Evolutionary conservation across 2,113 vertebrate species (phyloP).

Genomic region (Malurus elegans): DNA sequence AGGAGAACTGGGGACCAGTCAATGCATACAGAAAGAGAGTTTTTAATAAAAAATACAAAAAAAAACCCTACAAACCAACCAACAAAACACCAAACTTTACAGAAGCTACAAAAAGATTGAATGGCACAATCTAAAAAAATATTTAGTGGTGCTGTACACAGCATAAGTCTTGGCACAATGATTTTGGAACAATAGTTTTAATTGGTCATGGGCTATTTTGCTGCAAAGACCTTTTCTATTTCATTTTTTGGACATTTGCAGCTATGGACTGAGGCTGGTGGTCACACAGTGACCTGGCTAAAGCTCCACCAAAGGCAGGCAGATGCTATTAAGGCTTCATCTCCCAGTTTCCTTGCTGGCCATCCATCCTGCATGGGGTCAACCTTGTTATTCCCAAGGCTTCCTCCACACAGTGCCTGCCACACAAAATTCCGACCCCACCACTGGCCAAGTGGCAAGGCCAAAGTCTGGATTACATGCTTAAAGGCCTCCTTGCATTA

Average conservation of each 20-base stretch:
- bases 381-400: accelerated
- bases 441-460: not conserved
- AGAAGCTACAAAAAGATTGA: not conserved
- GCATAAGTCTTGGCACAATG: not conserved
- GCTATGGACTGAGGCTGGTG: not conserved
- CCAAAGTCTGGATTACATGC: not conserved
- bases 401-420: not conserved
- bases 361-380: not conserved
- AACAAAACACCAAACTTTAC: not conserved
- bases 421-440: accelerated
- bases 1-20: not conserved
- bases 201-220: not conserved
- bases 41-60: not conserved
- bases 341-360: not conserved
- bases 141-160: not conserved
- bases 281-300: not conserved
- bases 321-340: not conserved
- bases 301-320: not conserved
- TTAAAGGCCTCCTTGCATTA: not conserved
- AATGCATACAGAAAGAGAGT: not conserved
- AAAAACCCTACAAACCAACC: not conserved
- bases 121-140: not conserved
- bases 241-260: not conserved
- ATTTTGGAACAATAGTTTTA: not conserved
- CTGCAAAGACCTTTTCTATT: not conserved